Percentiles rank a stretch among this genome's conserved stretches.
Evolutionary conservation across 2,888 invertebrate species (phyloP).

Genomic region (Agonopterix arenella): DNA sequence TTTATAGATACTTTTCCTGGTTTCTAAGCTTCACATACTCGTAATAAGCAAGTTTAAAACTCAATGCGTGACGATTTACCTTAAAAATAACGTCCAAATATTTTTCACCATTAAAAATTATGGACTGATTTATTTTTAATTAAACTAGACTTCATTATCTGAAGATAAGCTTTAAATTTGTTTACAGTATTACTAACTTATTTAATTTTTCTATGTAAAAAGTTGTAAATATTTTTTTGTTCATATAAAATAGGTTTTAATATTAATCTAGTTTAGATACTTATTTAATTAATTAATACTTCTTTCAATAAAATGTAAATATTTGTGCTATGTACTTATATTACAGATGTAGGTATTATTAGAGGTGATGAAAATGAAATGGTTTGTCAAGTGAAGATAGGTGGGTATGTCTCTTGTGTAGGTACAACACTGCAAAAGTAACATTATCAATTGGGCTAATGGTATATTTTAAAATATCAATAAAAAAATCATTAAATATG

Average conservation of each 20-base stretch:
- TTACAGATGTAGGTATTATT: slow-evolving; percentile 5
- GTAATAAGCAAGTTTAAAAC: no score
- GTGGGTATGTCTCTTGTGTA: no score
- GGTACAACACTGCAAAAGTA: no score
- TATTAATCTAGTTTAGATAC: background rate
- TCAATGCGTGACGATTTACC: no score
- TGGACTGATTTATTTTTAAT: slow-evolving; percentile 52
- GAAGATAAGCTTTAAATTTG: slow-evolving; percentile 64
- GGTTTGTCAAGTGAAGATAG: no score
- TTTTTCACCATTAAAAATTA: background rate
- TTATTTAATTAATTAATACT: background rate
- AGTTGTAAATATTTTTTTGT: slow-evolving; percentile 65
- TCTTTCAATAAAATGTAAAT: background rate
- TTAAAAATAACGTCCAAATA: no score
- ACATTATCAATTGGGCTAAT: no score
- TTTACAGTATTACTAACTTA: slow-evolving; percentile 76
- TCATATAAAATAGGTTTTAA: slow-evolving; percentile 21
- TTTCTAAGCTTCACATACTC: no score
- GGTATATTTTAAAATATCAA: no score
- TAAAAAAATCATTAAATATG: no score
- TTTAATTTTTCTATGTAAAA: slow-evolving; percentile 59
- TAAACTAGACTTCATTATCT: slow-evolving; percentile 24
- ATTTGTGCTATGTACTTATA: slow-evolving; percentile 18
- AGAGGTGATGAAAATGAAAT: background rate
- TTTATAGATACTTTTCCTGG: no score